These are phyloP conservation scores for Cyanoderma ruficeps DNA, from an alignment of 2,113 vertebrate species.

Conservation along the genomic window DNA sequence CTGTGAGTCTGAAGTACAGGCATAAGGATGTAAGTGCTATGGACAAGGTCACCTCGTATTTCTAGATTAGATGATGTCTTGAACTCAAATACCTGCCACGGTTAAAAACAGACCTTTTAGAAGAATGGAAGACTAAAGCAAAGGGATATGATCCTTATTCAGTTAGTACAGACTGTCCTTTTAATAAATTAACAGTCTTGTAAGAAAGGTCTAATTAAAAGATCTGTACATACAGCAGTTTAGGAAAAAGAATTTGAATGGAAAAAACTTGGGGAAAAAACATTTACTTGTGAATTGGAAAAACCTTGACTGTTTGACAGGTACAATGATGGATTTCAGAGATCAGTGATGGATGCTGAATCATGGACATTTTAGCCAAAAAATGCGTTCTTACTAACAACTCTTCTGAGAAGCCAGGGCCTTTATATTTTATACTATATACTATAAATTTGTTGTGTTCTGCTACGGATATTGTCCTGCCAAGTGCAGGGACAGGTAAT, in stretches of 20 bases:
- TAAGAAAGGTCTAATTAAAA: neutral
- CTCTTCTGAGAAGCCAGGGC: neutral
- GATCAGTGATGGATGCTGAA: neutral
- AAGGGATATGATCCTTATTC: neutral
- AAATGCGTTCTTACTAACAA: neutral
- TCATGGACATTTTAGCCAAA: neutral
- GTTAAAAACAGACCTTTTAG: neutral
- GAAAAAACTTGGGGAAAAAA: neutral
- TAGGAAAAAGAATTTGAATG: neutral
- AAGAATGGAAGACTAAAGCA: neutral
- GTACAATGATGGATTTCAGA: neutral
- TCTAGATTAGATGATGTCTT: neutral
- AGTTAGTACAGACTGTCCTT: neutral
- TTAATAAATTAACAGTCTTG: neutral
- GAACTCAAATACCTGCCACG: neutral
- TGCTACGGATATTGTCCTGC: neutral
- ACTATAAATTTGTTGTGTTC: neutral
- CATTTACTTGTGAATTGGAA: neutral
- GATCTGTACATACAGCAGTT: neutral
- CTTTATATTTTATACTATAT: too few species aligned
- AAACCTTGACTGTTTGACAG: neutral
- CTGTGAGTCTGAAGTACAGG: neutral
- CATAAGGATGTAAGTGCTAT: neutral
- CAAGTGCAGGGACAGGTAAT: neutral
- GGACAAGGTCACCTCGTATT: neutral